Conservation (phyloP, 2,113 vertebrate genomes). For the Forbesichthys agassizii region DNA sequence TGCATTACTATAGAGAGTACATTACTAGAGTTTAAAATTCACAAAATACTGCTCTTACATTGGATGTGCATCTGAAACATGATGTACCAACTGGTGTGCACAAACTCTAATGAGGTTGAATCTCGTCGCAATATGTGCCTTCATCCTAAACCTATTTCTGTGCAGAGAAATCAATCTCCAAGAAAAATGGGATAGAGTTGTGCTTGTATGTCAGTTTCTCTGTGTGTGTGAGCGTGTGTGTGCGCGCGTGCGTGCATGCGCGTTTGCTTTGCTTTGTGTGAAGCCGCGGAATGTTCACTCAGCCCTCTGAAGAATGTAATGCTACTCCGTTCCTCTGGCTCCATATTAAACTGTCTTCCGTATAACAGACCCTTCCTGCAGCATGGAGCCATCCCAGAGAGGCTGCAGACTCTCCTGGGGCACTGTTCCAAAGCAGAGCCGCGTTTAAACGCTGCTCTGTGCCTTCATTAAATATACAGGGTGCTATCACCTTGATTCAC, state of each 20-base stretch:
- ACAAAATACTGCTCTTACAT: slow-evolving; percentile 26
- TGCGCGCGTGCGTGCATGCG: not conserved
- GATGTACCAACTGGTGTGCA: slow-evolving; percentile 21
- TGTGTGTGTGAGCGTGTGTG: slow-evolving; percentile 7
- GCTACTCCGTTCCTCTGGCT: slow-evolving; percentile 34
- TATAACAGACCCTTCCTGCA: slow-evolving; percentile 52
- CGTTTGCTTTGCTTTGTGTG: not conserved
- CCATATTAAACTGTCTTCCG: slow-evolving; percentile 39
- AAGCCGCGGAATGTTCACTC: slow-evolving; percentile 51
- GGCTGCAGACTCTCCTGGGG: slow-evolving; percentile 41
- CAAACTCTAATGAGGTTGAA: slow-evolving; percentile 53
- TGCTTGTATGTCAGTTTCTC: slow-evolving; percentile 3
- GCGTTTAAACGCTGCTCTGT: slow-evolving; percentile 45
- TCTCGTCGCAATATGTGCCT: slow-evolving; percentile 43
- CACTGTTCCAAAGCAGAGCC: slow-evolving; percentile 38
- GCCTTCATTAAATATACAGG: slow-evolving; percentile 54
- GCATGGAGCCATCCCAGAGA: slow-evolving; percentile 45
- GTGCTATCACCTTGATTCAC: slow-evolving; percentile 50
- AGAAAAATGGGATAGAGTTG: slow-evolving; percentile 27
- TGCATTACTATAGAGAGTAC: not conserved
- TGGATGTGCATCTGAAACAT: slow-evolving; percentile 35
- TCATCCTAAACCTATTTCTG: slow-evolving; percentile 38
- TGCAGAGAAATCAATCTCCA: slow-evolving; percentile 44
- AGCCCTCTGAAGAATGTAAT: slow-evolving; percentile 53
- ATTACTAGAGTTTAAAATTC: not conserved